A percentile compares a stretch with the other conserved stretches of the same genome.
phyloP scores from a whole-genome alignment of 2,797 vertebrate species.

The Adrianichthys oophorus region DNA sequence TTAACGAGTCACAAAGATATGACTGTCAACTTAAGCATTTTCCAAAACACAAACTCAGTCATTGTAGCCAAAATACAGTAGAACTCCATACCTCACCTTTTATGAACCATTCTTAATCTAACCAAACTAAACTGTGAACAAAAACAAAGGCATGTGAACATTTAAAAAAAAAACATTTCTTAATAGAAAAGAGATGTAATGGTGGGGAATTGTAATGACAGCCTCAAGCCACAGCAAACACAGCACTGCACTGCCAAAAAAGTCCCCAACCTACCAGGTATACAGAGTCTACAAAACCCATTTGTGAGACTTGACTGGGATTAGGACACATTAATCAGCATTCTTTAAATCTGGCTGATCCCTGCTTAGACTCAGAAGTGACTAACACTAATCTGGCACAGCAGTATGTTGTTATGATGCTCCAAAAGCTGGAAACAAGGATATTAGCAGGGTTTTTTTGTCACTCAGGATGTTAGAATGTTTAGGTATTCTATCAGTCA shows the following conservation, averaged over 20 bases:
- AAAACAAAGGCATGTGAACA: too few relatives aligned
- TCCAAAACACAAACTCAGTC: neutral
- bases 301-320: conserved; percentile 38
- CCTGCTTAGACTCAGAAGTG: conserved; percentile 26
- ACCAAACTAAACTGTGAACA: too few relatives aligned
- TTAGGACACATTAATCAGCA: conserved; percentile 46
- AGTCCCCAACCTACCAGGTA: conserved; percentile 37
- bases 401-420: conserved; percentile 19
- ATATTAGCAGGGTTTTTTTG: neutral
- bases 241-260: conserved; percentile 32
- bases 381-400: conserved; percentile 22
- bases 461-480: neutral
- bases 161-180: too few relatives aligned
- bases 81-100: neutral
- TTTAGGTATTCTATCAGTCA: neutral
- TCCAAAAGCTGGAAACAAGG: conserved; percentile 3
- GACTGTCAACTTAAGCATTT: conserved; percentile 9
- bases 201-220: neutral
- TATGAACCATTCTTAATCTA: too few relatives aligned
- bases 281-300: conserved; percentile 11
- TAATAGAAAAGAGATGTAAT: too few relatives aligned
- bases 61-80: neutral
- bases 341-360: conserved; percentile 38
- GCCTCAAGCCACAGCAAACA: conserved; percentile 19
- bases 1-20: neutral